Percentiles rank a stretch among this genome's conserved stretches.
Evolutionary conservation across 2,113 vertebrate species (phyloP).

Genomic region (Perognathus longimembris): DNA sequence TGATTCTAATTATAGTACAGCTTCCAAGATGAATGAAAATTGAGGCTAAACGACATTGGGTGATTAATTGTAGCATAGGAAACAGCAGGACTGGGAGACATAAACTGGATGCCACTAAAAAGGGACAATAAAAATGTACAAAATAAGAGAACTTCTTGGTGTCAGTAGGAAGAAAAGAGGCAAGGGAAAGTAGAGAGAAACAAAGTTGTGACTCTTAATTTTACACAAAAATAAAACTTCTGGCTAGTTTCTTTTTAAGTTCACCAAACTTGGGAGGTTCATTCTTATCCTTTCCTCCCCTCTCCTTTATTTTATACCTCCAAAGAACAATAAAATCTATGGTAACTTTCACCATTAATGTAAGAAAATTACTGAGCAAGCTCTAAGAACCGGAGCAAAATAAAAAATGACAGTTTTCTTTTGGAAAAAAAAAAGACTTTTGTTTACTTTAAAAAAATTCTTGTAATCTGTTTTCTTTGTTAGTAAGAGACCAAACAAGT

Average conservation of each 20-base stretch:
- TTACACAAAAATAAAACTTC: not conserved
- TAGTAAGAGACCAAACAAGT: constrained; percentile 57
- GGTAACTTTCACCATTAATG: not conserved
- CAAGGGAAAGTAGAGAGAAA: not conserved
- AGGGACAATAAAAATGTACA: not conserved
- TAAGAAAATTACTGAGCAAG: not conserved
- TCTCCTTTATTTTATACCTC: not conserved
- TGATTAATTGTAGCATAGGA: not conserved
- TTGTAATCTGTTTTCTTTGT: constrained; percentile 45
- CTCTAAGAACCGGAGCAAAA: constrained; percentile 34
- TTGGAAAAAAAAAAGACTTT: constrained; percentile 42
- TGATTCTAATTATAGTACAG: not conserved
- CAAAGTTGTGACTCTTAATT: not conserved
- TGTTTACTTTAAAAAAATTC: constrained; percentile 54
- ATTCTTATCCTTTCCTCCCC: not conserved
- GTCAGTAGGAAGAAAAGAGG: not conserved
- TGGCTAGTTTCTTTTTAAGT: not conserved
- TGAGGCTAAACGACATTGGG: not conserved
- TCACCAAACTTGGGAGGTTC: not conserved
- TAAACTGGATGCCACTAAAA: not conserved
- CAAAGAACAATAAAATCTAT: not conserved
- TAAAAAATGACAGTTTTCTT: too few species aligned
- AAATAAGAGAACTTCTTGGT: not conserved
- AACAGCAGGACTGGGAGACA: not conserved
- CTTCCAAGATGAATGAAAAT: constrained; percentile 18